These are phyloP conservation scores for Paramormyrops hopkinsi DNA, from an alignment of 2,797 vertebrate species.

Conservation along the genomic window DNA sequence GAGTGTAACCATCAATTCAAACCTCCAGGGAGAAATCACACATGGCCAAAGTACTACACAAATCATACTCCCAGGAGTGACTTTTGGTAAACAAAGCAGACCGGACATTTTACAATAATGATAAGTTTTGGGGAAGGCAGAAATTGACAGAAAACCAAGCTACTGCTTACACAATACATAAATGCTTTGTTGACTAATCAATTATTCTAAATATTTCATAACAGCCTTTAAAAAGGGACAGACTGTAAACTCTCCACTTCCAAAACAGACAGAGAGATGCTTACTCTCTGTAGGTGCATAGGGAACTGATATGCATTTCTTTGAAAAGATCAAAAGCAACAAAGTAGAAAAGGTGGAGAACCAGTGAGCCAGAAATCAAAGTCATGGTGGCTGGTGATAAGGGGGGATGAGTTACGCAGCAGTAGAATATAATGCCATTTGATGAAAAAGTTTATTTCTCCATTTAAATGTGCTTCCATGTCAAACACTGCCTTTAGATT, in stretches of 20 bases:
- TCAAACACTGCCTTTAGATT: conserved; percentile 21
- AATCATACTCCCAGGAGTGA: neutral
- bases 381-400: conserved; percentile 37
- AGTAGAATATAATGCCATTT: neutral
- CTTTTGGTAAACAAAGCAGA: neutral
- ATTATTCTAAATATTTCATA: neutral
- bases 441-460: neutral
- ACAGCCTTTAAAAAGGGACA: neutral
- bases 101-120: neutral
- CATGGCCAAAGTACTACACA: neutral
- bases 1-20: neutral
- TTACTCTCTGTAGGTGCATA: neutral
- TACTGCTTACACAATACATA: neutral
- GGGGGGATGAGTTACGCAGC: neutral
- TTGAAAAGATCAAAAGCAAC: conserved; percentile 13
- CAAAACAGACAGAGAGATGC: neutral
- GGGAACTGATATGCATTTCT: conserved; percentile 2
- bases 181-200: neutral
- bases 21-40: neutral
- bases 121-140: neutral
- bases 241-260: neutral
- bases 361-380: conserved; percentile 23
- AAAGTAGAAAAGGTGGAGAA: conserved; percentile 15
- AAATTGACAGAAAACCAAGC: neutral
- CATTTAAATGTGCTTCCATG: conserved; percentile 21